Evolutionary conservation across 2,113 vertebrate genomes (phyloP), one percentile per base, ranked within the genome.

Genomic region (Entomyzon cyanotis): DNA sequence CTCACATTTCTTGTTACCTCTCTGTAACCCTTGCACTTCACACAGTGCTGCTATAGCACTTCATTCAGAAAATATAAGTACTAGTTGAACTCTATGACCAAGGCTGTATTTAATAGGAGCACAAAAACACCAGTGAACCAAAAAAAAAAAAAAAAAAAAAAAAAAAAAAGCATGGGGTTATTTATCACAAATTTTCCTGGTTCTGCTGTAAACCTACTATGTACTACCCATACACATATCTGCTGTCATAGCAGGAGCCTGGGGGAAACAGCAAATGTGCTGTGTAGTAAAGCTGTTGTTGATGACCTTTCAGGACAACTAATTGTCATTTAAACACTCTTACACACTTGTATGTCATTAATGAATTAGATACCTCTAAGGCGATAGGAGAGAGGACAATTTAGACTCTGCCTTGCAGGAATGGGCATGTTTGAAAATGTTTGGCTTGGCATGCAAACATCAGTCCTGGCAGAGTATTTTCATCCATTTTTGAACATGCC

Each of bases 401-500:
- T 84, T 30, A 37, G 22, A 67, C 19, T 58, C 11, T 63, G 0
- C 53, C 59, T 28, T 7, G 31, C 58, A 80, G 63, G 30, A 42
- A 16, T 7, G 35, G 55, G 42, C 52, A 7, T 15, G 42, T 37
- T 49, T 37, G n/a, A n/a, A n/a, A n/a, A n/a, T n/a, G n/a, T n/a
- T n/a, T n/a, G n/a, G n/a, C n/a, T n/a, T n/a, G n/a, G n/a, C n/a
- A n/a, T n/a, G n/a, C n/a, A 25, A 50, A 50, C 49, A 50, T 11
- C 53, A 60, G 15, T 28, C 30, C 62, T 56, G 59, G 30, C 35
- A 77, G 17, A 80, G n/a, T 1, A 0, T 8, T 64, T 23, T 19
- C 7, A 0, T 31, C 11, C 0, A 93, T 96, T 58, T 98, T 98
- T 83, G 94, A 91, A 47, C 98, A 96, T 64, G 93, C 84, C 69